Base-by-base conservation (phyloP, 2,888 invertebrate species). In the Sarcophaga rosellei region DNA sequence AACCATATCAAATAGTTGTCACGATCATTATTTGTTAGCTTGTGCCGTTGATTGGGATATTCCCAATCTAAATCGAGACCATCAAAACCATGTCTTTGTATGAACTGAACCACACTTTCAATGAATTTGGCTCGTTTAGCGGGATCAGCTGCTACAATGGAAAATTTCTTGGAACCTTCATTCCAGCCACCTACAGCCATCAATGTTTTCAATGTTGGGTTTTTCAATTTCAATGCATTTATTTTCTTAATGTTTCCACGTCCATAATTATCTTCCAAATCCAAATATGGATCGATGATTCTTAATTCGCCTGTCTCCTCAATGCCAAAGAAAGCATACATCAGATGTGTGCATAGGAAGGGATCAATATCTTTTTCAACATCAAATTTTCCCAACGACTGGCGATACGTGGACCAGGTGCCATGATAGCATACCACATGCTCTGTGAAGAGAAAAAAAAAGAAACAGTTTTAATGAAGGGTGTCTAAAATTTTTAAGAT, bases 261-360 rank as follows among this genome's bases (percentile, higher is more conserved):
- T 21, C 95, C 96, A 90, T 94, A 94, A 88, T 95, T 93, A 69
- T 95, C 95, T 23, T 95, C 94, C 3, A 96, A 91, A 89, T 97
- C 97, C 73, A 95, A 93, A 90, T 94, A 94, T 0, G 94, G 89
- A 90, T 96, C 96, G 17, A 96, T 92, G 1, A 95, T 92, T 3
- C 93, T 91, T 0, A 96, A 90, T 0, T 91, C 92, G 1, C 95
- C 95, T 66, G 94, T 92, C 1, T 90, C 81, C 61, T 94, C 92
- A 12, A 97, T 93, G 0, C 96, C 97, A 45, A 95, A 94, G 90
- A 97, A 97, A 0, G 95, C 93, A 90, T 97, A 97, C 17, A 97
- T 94, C 66, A 96, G 80, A 90, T 97, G 97, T 0, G 97, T 97
- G 91, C 97, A 97, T 0, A 96, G 93, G 11, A 91, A 92, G 0